phyloP scores from a whole-genome alignment of 2,113 vertebrate genomes.

The Grallaria varia region DNA sequence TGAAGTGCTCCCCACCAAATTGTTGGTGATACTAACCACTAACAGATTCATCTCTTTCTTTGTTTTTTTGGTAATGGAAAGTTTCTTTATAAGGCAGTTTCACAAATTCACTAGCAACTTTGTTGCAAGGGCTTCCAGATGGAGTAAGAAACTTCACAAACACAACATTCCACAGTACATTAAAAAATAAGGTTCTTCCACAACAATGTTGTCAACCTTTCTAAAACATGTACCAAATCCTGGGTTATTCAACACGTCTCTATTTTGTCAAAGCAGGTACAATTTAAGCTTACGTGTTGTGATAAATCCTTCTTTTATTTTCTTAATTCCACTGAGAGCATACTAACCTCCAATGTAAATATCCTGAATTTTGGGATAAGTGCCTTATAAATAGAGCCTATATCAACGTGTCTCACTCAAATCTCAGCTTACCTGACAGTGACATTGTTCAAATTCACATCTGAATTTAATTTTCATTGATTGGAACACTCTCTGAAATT shows the following conservation, averaged over 20 bases:
- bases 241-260: neutral
- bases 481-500: neutral
- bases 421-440: neutral
- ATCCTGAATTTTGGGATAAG: neutral
- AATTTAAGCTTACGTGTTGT: neutral
- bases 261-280: neutral
- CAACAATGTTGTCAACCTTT: neutral
- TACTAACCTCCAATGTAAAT: neutral
- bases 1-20: neutral
- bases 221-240: neutral
- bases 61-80: neutral
- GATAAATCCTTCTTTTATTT: neutral
- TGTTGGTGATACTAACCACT: neutral
- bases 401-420: neutral
- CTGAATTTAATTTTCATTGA: neutral
- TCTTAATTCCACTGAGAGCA: neutral
- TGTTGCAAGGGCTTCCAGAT: neutral
- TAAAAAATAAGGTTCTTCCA: neutral
- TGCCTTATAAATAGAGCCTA: neutral
- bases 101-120: neutral
- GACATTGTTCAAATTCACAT: neutral
- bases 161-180: neutral
- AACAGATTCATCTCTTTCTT: neutral
- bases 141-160: neutral
- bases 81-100: neutral